Conservation (phyloP, 2,888 invertebrate species). For the Caenorhabditis imperialis region DNA sequence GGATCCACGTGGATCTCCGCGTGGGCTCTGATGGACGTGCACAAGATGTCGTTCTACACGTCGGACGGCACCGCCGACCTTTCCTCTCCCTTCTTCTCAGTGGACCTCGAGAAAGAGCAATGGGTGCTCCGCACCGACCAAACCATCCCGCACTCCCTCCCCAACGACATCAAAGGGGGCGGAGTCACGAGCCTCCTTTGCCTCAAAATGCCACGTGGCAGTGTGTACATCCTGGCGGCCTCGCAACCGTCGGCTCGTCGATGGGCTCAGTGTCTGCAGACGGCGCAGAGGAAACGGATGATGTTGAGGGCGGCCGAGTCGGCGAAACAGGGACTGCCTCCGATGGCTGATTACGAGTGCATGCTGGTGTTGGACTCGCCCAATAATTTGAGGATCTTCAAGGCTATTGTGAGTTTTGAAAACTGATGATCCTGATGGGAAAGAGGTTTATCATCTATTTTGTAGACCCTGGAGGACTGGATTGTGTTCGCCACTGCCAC, state of each 20-base stretch:
- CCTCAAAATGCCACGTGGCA: conserved; percentile 67
- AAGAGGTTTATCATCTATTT: conserved; percentile 6
- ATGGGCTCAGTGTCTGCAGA: conserved; percentile 59
- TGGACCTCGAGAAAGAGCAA: conserved; percentile 68
- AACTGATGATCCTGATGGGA: background rate
- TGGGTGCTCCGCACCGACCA: conserved; percentile 64
- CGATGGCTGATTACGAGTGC: conserved; percentile 58
- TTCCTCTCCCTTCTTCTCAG: conserved; percentile 54
- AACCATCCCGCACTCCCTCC: conserved; percentile 47
- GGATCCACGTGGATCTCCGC: conserved; percentile 55
- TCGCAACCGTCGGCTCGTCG: conserved; percentile 52
- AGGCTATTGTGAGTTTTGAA: conserved; percentile 40
- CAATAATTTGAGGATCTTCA: conserved; percentile 61
- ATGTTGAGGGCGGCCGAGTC: conserved; percentile 42
- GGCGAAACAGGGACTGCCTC: conserved; percentile 18
- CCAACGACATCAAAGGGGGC: conserved; percentile 20
- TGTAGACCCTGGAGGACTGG: conserved; percentile 63
- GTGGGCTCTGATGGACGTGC: conserved; percentile 64
- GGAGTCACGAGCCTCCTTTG: conserved; percentile 61
- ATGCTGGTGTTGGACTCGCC: conserved; percentile 54
- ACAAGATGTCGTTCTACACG: conserved; percentile 64
- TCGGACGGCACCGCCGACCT: conserved; percentile 65
- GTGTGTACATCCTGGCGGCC: conserved; percentile 56
- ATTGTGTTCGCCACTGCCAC: conserved; percentile 70
- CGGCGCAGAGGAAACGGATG: conserved; percentile 56